phyloP scores from a whole-genome alignment of 92 coral and sea anemone species.

The Virgularia gustaviana region DNA sequence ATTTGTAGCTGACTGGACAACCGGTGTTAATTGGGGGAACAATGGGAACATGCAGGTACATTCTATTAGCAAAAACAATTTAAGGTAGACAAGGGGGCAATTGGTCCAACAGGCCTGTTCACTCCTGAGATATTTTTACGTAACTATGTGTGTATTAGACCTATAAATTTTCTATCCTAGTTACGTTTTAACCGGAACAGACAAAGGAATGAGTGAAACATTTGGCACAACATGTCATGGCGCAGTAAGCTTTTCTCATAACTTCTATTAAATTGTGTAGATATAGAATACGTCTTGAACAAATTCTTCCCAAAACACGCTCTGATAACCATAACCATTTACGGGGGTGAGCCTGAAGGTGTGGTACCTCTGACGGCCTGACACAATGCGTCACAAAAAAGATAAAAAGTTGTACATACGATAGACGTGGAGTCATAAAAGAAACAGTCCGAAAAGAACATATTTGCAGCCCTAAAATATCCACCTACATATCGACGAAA shows the following conservation, averaged over 20 bases:
- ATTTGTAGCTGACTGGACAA: slow-evolving; percentile 79
- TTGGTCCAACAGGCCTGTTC: too few species aligned
- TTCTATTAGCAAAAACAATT: too few species aligned
- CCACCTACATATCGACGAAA: too few species aligned
- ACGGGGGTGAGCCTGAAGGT: not conserved
- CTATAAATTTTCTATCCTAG: slow-evolving; percentile 18
- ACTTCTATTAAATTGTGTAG: not conserved
- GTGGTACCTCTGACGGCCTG: too few species aligned
- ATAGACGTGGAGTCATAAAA: too few species aligned
- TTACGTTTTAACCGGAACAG: slow-evolving; percentile 92
- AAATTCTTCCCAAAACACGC: not conserved
- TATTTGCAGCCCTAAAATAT: too few species aligned
- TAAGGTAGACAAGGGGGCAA: too few species aligned
- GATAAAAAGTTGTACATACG: too few species aligned
- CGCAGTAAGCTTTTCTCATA: slow-evolving; percentile 73
- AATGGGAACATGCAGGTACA: slow-evolving; percentile 97
- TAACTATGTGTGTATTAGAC: not conserved
- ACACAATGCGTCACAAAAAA: too few species aligned
- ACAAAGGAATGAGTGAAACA: slow-evolving; percentile 82
- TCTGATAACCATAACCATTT: not conserved
- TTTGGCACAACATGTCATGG: slow-evolving; percentile 98
- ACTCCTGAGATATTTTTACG: too few species aligned
- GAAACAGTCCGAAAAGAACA: too few species aligned
- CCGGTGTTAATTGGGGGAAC: slow-evolving; percentile 99
- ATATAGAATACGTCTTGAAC: not conserved